These are phyloP conservation scores for Camelus bactrianus DNA, from an alignment of 2,113 vertebrate species.

Conservation along the genomic window DNA sequence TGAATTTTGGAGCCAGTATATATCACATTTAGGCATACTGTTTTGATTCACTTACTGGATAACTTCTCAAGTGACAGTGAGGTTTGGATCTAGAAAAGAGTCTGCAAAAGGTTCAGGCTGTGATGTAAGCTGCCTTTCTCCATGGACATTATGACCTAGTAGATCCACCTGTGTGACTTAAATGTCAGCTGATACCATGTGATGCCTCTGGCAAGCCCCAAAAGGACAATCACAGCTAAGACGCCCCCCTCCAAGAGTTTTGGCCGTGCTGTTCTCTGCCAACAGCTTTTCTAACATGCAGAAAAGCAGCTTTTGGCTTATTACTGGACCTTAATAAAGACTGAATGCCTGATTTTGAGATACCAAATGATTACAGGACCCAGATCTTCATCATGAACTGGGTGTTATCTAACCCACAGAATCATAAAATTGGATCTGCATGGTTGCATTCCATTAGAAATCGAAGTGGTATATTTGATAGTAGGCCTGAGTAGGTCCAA, in stretches of 20 bases:
- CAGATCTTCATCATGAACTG: slow-evolving; percentile 28
- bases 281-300: background rate
- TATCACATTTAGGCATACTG: background rate
- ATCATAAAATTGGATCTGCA: slow-evolving; percentile 35
- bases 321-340: slow-evolving; percentile 8
- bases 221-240: slow-evolving; percentile 1
- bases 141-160: background rate
- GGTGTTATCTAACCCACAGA: slow-evolving; percentile 7
- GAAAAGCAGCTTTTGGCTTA: background rate
- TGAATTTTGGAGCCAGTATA: slow-evolving; percentile 23
- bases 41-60: slow-evolving; percentile 28
- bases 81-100: background rate
- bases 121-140: background rate
- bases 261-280: background rate
- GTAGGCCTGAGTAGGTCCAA: background rate
- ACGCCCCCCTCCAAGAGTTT: background rate
- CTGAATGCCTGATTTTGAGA: background rate
- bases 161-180: background rate
- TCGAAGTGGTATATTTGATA: background rate
- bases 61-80: background rate
- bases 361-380: slow-evolving; percentile 8
- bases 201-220: background rate
- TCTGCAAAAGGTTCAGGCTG: background rate
- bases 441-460: slow-evolving; percentile 42
- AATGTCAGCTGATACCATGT: background rate